Base-by-base conservation (phyloP, 2,113 vertebrate genomes). In the Dasyurus viverrinus region DNA sequence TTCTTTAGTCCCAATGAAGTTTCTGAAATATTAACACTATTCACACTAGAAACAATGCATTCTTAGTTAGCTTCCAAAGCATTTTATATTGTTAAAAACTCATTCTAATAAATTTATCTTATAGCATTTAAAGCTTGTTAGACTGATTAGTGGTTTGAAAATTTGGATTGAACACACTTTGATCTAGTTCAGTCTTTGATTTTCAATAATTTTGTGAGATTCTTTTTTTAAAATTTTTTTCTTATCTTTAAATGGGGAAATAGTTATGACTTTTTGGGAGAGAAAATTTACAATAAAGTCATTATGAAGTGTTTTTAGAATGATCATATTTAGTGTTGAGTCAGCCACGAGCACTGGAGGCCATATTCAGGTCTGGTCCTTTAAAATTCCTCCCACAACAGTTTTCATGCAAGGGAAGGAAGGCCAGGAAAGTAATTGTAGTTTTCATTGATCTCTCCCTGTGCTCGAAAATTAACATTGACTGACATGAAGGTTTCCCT, bases 251-350 rank as follows among this genome's bases (percentile, higher is more conserved):
- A 97, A 4, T 94, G 92, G 94, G 84, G 52, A 96, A 95, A 76
- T 94, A 93, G 84, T 97, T 95, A 47, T 90, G 94, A 95, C 96
- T 96, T 96, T 90, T 93, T 94, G 90, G n/a, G 91, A 95, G 90
- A 92, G 91, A 52, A 42, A 26, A 96, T 95, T 95, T 96, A 27
- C 89, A 95, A 95, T 57, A 96, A 96, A 96, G 93, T 84, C 94
- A 95, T 94, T 95, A 94, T 97, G 95, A 95, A 96, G 94, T 95
- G 91, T 96, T 95, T 97, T 94, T 84, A 47, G 94, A 95, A 94
- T 97, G 50, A 96, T 95, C 91, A 96, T 92, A 97, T 96, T 97
- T 91, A 95, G 93, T 97, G 93, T 94, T 96, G 96, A 95, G 94
- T 96, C 60, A 95, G 24, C 57, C 84, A 95, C 92, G 95, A 96